Evolutionary conservation across 1,140 invertebrate species (phyloP), one percentile per base, ranked within the genome.

Genomic region (Ips typographus): DNA sequence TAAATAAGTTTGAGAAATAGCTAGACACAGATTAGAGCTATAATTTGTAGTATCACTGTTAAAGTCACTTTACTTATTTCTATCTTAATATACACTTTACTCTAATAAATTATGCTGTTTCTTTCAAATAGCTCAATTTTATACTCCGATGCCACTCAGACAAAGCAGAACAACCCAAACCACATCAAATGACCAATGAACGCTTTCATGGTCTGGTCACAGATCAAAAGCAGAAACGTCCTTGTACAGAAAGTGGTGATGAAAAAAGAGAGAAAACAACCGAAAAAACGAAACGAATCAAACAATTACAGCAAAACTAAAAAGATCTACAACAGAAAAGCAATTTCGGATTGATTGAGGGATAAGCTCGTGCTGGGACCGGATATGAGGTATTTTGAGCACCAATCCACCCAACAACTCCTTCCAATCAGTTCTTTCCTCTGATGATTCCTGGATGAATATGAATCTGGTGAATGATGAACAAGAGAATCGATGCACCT

Each of bases 101-200:
- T 0, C 22, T 22, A 22, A 22, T 22, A 22, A 22, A 22, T 0
- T 22, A 22, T 22, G 22, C 22, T 22, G 22, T 22, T 22, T 22
- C 22, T 22, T 22, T 22, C 22, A 22, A 22, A 22, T 22, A 22
- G 22, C 22, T 22, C 22, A 22, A 22, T 22, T 22, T 22, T 22
- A 22, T 22, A 22, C 22, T 22, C 22, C 22, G 22, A 22, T 22
- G 22, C 22, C 22, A 22, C 22, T 22, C 88, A 95, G 94, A 95
- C 93, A 3, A 96, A 96, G 83, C 96, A 96, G 84, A 94, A 96
- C 83, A 94, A 93, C 76, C 93, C 93, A 49, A 94, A 95, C 79
- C 95, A 98, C 86, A 95, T 98, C 80, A 98, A 98, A 82, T 85
- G 95, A 76, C 95, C 95, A 6, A 98, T 98, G 95, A 98, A 98